Percentiles rank a stretch among this genome's conserved stretches.
These are phyloP conservation scores for Heterodera schachtii DNA, from an alignment of 1,140 invertebrate species.

Conservation along the genomic window DNA sequence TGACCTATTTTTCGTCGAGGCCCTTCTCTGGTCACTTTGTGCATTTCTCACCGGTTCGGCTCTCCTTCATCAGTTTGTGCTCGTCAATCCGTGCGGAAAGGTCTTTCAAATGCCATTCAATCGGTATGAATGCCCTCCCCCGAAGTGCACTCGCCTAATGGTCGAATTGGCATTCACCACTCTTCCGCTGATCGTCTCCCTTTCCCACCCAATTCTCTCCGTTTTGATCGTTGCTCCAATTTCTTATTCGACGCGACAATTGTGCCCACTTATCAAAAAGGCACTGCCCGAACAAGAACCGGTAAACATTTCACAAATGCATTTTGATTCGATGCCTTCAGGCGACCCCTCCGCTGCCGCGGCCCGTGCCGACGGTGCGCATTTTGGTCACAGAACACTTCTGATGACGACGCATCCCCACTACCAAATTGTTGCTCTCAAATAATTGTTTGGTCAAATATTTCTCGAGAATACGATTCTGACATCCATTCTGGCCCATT, in stretches of 20 bases:
- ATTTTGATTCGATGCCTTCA: background rate
- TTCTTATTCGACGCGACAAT: constrained; percentile 18
- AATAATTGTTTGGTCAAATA: too few relatives aligned
- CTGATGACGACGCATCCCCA: background rate
- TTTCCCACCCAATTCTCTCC: constrained; percentile 21
- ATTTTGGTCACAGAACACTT: constrained; percentile 18
- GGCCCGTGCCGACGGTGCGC: constrained; percentile 10
- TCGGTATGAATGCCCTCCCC: background rate
- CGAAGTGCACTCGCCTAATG: constrained; percentile 13
- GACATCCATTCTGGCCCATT: too few relatives aligned
- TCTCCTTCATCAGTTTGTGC: constrained; percentile 23
- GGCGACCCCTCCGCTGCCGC: constrained; percentile 15
- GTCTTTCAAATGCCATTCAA: background rate
- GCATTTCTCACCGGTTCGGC: constrained; percentile 18
- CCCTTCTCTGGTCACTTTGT: constrained; percentile 3
- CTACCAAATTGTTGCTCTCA: too few relatives aligned
- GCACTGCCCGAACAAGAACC: constrained; percentile 25
- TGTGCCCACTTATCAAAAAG: constrained; percentile 13
- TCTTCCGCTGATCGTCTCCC: constrained; percentile 13
- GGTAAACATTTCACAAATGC: constrained; percentile 7
- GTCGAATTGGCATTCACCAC: constrained; percentile 29
- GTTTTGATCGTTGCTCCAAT: constrained; percentile 22
- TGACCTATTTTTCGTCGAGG: constrained; percentile 23
- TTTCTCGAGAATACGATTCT: too few relatives aligned
- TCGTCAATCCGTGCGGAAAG: constrained; percentile 19